Evolutionary conservation across 1,140 invertebrate genomes (phyloP).

Genomic region (Brachionus manjavacas): DNA sequence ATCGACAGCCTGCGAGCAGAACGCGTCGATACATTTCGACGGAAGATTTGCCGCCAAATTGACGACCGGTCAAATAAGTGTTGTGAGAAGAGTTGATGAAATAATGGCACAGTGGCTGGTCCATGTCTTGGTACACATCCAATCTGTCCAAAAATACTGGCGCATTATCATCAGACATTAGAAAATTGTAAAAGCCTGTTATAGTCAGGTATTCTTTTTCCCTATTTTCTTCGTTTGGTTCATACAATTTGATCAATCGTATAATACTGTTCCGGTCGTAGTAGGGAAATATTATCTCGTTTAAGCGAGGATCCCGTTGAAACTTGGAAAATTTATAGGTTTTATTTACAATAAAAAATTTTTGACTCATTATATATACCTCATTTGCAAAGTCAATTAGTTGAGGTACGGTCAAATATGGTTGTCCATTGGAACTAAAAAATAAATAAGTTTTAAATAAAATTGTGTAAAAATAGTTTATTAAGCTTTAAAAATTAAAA

Average conservation of each 20-base stretch:
- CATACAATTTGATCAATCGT: constrained; percentile 90
- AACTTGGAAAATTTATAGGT: constrained; percentile 57
- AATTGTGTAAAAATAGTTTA: too few relatives aligned
- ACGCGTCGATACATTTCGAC: constrained; percentile 96
- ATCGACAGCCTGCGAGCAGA: constrained; percentile 85
- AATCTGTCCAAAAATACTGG: constrained; percentile 93
- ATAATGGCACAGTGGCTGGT: constrained; percentile 92
- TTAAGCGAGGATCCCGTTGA: constrained; percentile 92
- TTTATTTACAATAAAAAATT: neutral
- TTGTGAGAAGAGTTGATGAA: constrained; percentile 99
- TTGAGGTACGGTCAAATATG: constrained; percentile 76
- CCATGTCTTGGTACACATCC: constrained; percentile 96
- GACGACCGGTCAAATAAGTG: constrained; percentile 72
- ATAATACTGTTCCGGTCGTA: constrained; percentile 87
- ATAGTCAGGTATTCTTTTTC: constrained; percentile 74
- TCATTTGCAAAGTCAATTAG: constrained; percentile 94
- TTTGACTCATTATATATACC: neutral
- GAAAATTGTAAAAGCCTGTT: constrained; percentile 89
- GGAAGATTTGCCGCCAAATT: constrained; percentile 86
- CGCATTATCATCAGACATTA: constrained; percentile 99
- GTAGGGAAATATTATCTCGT: constrained; percentile 96
- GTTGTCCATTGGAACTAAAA: constrained; percentile 48
- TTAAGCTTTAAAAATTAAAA: neutral
- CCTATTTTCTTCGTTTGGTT: constrained; percentile 74
- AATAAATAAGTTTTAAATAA: constrained; percentile 23